Evolutionary conservation across 1,140 invertebrate species (phyloP), one percentile per base, ranked within the genome.

Genomic region (Drosophila nasuta): DNA sequence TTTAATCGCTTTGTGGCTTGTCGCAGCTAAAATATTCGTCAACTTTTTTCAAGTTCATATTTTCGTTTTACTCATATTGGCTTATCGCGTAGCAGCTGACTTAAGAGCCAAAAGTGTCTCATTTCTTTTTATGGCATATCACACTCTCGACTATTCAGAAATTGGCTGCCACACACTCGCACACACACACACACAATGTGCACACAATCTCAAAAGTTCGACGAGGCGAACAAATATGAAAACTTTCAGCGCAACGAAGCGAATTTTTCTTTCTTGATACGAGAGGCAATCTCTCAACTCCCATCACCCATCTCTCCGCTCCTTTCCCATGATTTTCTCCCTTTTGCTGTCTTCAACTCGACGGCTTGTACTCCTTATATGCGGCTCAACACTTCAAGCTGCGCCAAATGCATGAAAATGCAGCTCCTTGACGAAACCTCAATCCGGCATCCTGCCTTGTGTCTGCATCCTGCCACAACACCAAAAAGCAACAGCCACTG

Each of bases 371-470:
- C 35, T 56, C 41, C 71, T 79, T 69, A 75, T 63, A 76, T 69
- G 83, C 71, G 72, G 70, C 82, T 82, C 83, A 79, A 76, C 83
- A 77, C 83, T 87, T 82, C 83, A 80, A 71, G 69, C 57, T 82
- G 83, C 67, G 67, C 80, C 83, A 87, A 82, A 87, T 87, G 83
- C 83, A 87, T 87, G 78, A 87, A 82, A 87, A 88, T 87, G 80
- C 83, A 74, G 79, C 71, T 86, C 66, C 82, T 86, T 81, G 79
- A 86, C 75, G 75, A 69, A 74, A 45, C 72, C 72, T 70, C 79
- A 87, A 79, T 79, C 66, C 78, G 67, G 71, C 75, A 80, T 45
- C 8, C 52, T 25, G 56, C 45, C 11, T 56, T 35, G 28, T 63
- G 20, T 25, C 20, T 25, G 49, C 43, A 54, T 74, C 66, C 33